These are phyloP conservation scores for Meganola albula DNA, from an alignment of 2,888 invertebrate species.

Conservation along the genomic window DNA sequence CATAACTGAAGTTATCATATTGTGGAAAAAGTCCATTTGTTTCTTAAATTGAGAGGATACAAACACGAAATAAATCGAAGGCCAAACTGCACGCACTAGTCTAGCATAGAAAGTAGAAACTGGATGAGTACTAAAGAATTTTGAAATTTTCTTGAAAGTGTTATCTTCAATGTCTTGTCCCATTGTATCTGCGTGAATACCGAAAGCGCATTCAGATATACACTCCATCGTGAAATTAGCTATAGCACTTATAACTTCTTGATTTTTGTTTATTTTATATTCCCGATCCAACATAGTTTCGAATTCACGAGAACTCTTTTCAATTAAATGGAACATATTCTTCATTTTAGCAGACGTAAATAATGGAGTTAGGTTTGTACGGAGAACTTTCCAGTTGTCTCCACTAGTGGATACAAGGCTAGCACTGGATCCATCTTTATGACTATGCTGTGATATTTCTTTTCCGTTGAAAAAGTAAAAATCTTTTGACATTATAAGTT, in stretches of 20 bases:
- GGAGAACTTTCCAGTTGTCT: constrained; percentile 24
- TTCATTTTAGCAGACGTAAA: constrained; percentile 30
- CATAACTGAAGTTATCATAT: constrained; percentile 18
- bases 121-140: background rate
- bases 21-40: constrained; percentile 14
- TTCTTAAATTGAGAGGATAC: constrained; percentile 19
- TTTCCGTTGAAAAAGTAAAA: constrained; percentile 38
- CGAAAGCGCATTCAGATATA: constrained; percentile 13
- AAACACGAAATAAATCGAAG: constrained; percentile 33
- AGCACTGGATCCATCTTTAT: constrained; percentile 18
- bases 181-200: constrained; percentile 12
- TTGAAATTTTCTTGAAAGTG: constrained; percentile 7
- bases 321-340: constrained; percentile 28
- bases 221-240: constrained; percentile 22
- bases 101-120: constrained; percentile 3
- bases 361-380: constrained; percentile 27
- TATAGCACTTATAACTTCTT: constrained; percentile 12
- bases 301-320: constrained; percentile 18
- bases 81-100: constrained; percentile 33
- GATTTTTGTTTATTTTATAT: constrained; percentile 8
- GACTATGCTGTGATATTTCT: constrained; percentile 26
- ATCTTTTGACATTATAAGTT: constrained; percentile 37
- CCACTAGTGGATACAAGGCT: constrained; percentile 23
- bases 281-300: constrained; percentile 18
- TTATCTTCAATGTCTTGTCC: constrained; percentile 4